Evolutionary conservation across 1,140 invertebrate genomes (phyloP), one percentile per base, ranked within the genome.

Genomic region (Aphelinus certus): DNA sequence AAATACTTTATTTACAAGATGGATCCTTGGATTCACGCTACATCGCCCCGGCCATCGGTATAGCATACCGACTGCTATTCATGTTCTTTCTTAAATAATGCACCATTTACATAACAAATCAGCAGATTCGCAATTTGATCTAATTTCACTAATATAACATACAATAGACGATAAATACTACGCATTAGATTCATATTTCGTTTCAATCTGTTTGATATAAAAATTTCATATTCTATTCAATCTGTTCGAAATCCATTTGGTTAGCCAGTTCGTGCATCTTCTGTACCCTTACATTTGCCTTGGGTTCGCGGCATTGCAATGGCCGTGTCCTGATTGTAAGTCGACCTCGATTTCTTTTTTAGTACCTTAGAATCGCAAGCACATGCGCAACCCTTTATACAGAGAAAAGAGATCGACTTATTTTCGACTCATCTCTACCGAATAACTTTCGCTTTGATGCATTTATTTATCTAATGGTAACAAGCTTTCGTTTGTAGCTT

Each of bases 1-100:
- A 83, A 84, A 85, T 83, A 81, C 65, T 83, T 85, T 85, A 85
- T 85, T 85, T 82, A 83, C 79, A 84, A 81, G 71, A 47, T 70
- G 62, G 4, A 65, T 63, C n/a, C 67, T 58, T 70, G 7, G 10
- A 57, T n/a, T 75, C 45, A 64, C 55, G 65, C 6, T 70, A 75
- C 55, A 65, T 45, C 61, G n/a, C 3, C 45, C 10, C n/a, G 7
- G 7, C 26, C 47, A 62, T 63, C 46, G 10, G 56, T 48, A 74
- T 55, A 62, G 5, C 45, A 70, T 65, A 69, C 9, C 53, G 7
- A 57, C 42, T 66, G 5, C 3, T 26, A 9, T 62, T 53, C 6
- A 48, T 68, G 9, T 55, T 3, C 7, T 74, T 56, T 48, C 53
- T 47, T 56, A 64, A 43, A 63, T 53, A 61, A 60, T 65, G 7